These are phyloP conservation scores for Heteropelma amictum DNA, from an alignment of 2,888 invertebrate species.

Conservation along the genomic window DNA sequence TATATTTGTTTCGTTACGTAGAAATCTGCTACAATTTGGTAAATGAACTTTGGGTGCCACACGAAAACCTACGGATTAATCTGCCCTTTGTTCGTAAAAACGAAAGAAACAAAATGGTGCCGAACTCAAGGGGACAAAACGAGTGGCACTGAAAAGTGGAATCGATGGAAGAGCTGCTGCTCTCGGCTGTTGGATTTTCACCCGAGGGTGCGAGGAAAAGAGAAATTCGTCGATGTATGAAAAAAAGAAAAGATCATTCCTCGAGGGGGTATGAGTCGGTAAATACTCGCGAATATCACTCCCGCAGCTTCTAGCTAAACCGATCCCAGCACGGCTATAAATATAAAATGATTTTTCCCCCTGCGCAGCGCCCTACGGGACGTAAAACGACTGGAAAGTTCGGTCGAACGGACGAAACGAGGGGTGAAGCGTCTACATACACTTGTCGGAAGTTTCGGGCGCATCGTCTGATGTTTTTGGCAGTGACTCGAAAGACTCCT, in stretches of 20 bases:
- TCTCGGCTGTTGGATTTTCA: not conserved
- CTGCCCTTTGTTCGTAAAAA: not conserved
- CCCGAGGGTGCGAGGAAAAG: not conserved
- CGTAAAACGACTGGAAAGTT: constrained; percentile 31
- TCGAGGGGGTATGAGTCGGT: not conserved
- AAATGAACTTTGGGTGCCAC: constrained; percentile 7
- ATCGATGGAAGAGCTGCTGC: not conserved
- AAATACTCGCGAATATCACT: constrained; percentile 13
- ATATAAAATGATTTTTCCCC: constrained; percentile 28
- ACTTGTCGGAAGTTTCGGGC: constrained; percentile 24
- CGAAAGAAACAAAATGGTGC: too few species aligned
- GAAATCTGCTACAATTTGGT: not conserved
- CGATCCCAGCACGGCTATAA: constrained; percentile 30
- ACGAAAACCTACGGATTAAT: not conserved
- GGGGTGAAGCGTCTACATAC: constrained; percentile 12
- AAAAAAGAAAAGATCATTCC: not conserved
- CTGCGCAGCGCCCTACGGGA: constrained; percentile 8
- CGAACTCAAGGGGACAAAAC: too few species aligned
- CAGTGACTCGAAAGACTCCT: constrained; percentile 30
- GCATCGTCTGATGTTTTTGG: constrained; percentile 45
- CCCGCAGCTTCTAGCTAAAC: constrained; percentile 7
- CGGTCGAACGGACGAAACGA: not conserved
- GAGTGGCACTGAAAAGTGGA: not conserved
- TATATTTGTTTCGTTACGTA: constrained; percentile 5
- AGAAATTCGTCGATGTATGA: not conserved